Conservation (phyloP, 2,888 invertebrate species). For the Parthenolecanium corni region DNA sequence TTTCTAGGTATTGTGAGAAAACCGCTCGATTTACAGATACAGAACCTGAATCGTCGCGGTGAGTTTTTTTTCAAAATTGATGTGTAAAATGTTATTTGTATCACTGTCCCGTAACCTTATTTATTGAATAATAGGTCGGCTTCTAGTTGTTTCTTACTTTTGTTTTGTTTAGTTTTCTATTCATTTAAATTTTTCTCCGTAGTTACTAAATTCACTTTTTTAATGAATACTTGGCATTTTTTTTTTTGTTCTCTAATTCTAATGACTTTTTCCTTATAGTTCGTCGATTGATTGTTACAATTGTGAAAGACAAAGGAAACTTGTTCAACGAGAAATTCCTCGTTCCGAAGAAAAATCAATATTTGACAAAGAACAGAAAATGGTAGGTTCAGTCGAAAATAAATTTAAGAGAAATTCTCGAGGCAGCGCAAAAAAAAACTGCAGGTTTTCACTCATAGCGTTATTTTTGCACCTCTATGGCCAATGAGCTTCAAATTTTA, state of each 20-base stretch:
- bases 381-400: not conserved
- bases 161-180: not conserved
- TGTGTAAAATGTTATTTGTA: no score
- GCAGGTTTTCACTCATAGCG: no score
- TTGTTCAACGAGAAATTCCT: conserved; percentile 33
- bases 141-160: not conserved
- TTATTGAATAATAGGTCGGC: no score
- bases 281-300: conserved; percentile 36
- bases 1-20: not conserved
- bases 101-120: no score
- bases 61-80: no score
- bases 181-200: not conserved
- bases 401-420: not conserved
- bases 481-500: no score
- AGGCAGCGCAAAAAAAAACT: not conserved
- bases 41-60: no score
- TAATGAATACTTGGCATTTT: no score
- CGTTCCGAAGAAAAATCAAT: conserved; percentile 41
- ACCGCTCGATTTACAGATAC: not conserved
- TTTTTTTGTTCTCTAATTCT: no score
- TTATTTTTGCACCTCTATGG: no score
- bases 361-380: not conserved
- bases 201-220: no score
- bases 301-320: no score
- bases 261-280: not conserved